Base-by-base conservation (phyloP, 1,140 invertebrate genomes). In the Sminthurides bifidus region DNA sequence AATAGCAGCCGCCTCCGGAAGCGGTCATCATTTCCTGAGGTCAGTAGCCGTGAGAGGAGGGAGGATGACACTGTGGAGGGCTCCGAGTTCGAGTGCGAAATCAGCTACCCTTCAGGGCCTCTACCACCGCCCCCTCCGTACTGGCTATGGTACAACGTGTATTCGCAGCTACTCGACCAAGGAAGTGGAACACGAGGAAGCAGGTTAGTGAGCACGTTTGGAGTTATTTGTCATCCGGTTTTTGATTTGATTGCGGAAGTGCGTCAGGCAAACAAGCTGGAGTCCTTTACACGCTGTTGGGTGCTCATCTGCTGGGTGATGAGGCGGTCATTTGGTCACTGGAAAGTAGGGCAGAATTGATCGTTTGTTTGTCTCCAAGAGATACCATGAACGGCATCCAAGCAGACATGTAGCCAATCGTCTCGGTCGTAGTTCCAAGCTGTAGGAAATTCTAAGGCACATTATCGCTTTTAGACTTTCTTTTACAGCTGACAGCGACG, bases 131-230 rank as follows among this genome's bases (percentile, higher is more conserved):
- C 55, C 21, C 55, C 58, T 1, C 55, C 61, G 5, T 58, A 53
- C 35, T 60, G 52, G 58, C 58, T 60, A 15, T 60, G 58, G 58
- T 58, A 58, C 40, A 54, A 64, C 41, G 54, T 53, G 0, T 64
- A 64, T 48, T 43, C 58, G 3, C 62, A 64, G 23, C 40, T 53
- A 37, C 27, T 59, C 17, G 53, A 63, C 12, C 29, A 41, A 26
- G 17, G 17, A 6, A 29, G 21, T 24, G 19, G 48, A 23, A 41
- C 19, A 27, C 35, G 48, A 50, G 48, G 33, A 50, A 50, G 48
- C 2, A 2, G n/a, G n/a, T n/a, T n/a, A n/a, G n/a, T n/a, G n/a
- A n/a, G n/a, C n/a, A n/a, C n/a, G n/a, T n/a, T n/a, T n/a, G n/a
- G n/a, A n/a, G n/a, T n/a, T n/a, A n/a, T n/a, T n/a, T n/a, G n/a